Evolutionary conservation across 92 coral and sea anemone genomes (phyloP).

Genomic region (Actinostola sp.): DNA sequence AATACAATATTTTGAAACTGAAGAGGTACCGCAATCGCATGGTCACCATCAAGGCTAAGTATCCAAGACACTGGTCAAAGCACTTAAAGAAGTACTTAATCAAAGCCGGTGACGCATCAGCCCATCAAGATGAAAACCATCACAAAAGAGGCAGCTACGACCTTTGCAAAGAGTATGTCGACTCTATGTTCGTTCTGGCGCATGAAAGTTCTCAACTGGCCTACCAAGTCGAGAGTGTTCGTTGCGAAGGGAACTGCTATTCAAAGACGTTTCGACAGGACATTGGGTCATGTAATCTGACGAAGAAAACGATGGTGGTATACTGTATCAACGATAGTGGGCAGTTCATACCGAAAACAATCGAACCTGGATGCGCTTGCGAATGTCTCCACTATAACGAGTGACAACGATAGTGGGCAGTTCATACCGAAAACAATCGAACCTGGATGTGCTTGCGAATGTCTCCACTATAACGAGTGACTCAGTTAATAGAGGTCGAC

Average conservation of each 20-base stretch:
- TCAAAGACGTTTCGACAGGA: neutral
- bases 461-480: neutral
- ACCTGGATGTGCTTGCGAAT: constrained; percentile 11
- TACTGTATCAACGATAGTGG: neutral
- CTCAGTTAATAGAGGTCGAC: too few species aligned
- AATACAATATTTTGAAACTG: neutral
- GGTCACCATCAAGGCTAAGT: neutral
- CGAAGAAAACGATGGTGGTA: neutral
- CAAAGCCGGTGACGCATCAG: too few species aligned
- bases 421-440: neutral
- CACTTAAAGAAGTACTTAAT: too few species aligned
- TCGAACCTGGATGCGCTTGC: constrained; percentile 6
- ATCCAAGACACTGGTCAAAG: too few species aligned
- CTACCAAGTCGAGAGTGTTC: constrained; percentile 5
- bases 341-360: neutral
- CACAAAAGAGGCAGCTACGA: neutral
- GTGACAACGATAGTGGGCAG: too few species aligned
- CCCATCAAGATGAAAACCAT: too few species aligned
- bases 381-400: neutral
- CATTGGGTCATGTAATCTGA: neutral
- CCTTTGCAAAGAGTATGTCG: constrained; percentile 6
- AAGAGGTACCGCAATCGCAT: neutral
- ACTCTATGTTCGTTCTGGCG: neutral
- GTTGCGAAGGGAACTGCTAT: neutral
- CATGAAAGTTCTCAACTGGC: neutral